These are phyloP conservation scores for Neodiprion fabricii DNA, from an alignment of 1,140 invertebrate species.

Conservation along the genomic window DNA sequence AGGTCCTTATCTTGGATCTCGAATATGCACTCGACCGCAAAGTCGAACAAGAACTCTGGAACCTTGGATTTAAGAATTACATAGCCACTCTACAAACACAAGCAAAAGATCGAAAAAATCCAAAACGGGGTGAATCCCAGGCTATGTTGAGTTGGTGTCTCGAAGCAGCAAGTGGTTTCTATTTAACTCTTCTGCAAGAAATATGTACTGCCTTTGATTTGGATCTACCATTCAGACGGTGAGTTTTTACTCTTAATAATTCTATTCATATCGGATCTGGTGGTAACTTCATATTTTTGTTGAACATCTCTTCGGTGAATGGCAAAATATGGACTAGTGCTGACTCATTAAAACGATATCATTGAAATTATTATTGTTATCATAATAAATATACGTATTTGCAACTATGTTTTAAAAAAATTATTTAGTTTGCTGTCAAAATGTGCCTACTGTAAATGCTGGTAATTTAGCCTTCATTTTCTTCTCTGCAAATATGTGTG, in stretches of 20 bases:
- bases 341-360: too few species aligned
- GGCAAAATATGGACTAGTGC: not conserved
- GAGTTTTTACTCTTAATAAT: constrained; percentile 25
- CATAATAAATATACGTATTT: too few species aligned
- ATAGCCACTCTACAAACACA: constrained; percentile 79
- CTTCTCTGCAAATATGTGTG: too few species aligned
- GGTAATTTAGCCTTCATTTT: too few species aligned
- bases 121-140: constrained; percentile 74
- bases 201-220: constrained; percentile 82
- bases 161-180: constrained; percentile 85
- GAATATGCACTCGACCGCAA: constrained; percentile 90
- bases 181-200: constrained; percentile 81
- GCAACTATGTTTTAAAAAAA: too few species aligned
- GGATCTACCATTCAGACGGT: constrained; percentile 78
- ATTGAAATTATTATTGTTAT: too few species aligned
- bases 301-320: not conserved
- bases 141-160: constrained; percentile 79
- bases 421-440: too few species aligned
- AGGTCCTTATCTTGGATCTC: constrained; percentile 79
- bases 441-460: too few species aligned
- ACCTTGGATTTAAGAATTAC: constrained; percentile 87
- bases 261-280: not conserved
- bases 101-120: constrained; percentile 80
- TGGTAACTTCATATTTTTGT: not conserved
- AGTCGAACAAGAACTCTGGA: constrained; percentile 90